Conservation (phyloP, 1,140 invertebrate genomes). For the Drosophila mauritiana region DNA sequence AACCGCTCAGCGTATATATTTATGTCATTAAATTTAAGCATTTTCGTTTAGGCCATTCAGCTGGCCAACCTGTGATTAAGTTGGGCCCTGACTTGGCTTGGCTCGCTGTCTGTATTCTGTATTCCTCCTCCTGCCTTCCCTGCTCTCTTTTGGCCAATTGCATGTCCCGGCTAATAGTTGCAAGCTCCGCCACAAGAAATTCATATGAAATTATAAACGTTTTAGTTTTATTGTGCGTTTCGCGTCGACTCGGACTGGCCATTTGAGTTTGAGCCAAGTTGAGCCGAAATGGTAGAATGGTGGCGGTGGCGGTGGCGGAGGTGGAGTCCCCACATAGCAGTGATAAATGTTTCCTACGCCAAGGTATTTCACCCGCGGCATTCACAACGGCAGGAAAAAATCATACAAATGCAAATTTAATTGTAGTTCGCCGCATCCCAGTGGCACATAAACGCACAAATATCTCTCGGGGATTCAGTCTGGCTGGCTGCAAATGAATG, state of each 20-base stretch:
- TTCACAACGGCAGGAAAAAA: conserved; percentile 36
- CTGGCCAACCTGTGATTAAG: conserved; percentile 82
- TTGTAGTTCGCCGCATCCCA: conserved; percentile 74
- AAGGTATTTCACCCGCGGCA: conserved; percentile 80
- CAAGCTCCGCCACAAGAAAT: conserved; percentile 65
- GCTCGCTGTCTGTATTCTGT: conserved; percentile 39
- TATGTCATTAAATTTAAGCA: conserved; percentile 85
- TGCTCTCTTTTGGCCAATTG: conserved; percentile 71
- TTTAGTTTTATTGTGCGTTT: conserved; percentile 82
- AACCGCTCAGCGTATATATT: conserved; percentile 61
- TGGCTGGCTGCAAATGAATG: conserved; percentile 65
- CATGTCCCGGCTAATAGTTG: conserved; percentile 77
- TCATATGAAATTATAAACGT: conserved; percentile 83
- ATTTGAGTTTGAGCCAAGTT: conserved; percentile 10
- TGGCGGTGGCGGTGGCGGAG: conserved; percentile 39
- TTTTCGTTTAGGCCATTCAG: conserved; percentile 84
- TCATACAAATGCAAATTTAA: conserved; percentile 85
- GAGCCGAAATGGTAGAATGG: conserved; percentile 13
- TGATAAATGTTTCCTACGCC: conserved; percentile 85
- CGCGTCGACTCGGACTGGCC: conserved; percentile 31
- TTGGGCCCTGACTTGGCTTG: conserved; percentile 46
- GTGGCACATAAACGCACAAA: conserved; percentile 57
- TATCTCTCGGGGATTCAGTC: conserved; percentile 34
- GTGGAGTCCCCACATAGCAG: conserved; percentile 57
- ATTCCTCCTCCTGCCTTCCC: conserved; percentile 11